Evolutionary conservation across 2,888 invertebrate genomes (phyloP).

Genomic region (Ametastegia equiseti): DNA sequence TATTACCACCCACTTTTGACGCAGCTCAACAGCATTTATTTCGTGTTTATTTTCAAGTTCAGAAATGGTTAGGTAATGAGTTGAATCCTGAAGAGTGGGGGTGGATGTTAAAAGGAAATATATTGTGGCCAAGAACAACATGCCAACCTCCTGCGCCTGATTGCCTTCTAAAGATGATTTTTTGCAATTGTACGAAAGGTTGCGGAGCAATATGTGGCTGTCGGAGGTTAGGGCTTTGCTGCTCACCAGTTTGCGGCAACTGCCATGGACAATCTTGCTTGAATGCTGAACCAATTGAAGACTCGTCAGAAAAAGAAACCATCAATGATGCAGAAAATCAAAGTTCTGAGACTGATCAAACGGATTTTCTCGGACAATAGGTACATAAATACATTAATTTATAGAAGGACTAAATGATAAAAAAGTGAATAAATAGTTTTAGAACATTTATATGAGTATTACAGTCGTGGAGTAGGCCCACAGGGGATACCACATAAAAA

Average conservation of each 20-base stretch:
- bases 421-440: not conserved
- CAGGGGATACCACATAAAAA: too few relatives aligned
- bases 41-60: constrained; percentile 60
- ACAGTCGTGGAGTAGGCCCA: too few relatives aligned
- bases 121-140: not conserved
- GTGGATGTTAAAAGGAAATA: not conserved
- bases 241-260: constrained; percentile 60
- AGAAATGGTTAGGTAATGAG: constrained; percentile 58
- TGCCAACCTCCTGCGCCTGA: not conserved
- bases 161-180: too few relatives aligned
- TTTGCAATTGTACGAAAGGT: too few relatives aligned
- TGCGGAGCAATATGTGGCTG: constrained; percentile 61
- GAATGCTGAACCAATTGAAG: constrained; percentile 48
- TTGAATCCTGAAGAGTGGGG: not conserved
- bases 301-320: not conserved
- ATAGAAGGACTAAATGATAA: too few relatives aligned
- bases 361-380: not conserved
- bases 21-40: constrained; percentile 65
- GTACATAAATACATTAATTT: not conserved
- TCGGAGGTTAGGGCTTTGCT: constrained; percentile 59
- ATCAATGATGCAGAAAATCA: constrained; percentile 3
- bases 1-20: too few relatives aligned
- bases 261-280: constrained; percentile 60
- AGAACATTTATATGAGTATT: too few relatives aligned
- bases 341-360: not conserved